A percentile compares a stretch with the other conserved stretches of the same genome.
Conservation (phyloP, 92 coral and sea anemone species). For the Siderastrea radians region DNA sequence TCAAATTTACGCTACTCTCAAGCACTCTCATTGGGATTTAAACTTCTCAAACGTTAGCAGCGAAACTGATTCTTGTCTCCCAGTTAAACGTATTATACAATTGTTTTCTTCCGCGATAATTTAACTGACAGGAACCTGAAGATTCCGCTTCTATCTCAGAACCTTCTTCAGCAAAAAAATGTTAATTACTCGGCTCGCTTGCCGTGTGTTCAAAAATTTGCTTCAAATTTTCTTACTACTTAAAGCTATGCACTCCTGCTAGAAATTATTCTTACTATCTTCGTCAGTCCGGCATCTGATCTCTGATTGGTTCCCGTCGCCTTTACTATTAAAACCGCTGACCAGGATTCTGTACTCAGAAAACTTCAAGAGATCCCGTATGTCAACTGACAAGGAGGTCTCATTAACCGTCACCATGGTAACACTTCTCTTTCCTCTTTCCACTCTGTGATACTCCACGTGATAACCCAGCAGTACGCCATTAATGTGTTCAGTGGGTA, state of each 20-base stretch:
- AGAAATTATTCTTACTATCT: constrained; percentile 40
- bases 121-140: too few species aligned
- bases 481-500: constrained; percentile 47
- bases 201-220: too few species aligned
- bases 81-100: too few species aligned
- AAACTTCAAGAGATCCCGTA: constrained; percentile 37
- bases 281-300: constrained; percentile 58
- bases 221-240: too few species aligned
- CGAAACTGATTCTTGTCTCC: too few species aligned
- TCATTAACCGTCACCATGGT: constrained; percentile 1
- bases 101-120: too few species aligned
- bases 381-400: background rate
- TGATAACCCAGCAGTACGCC: constrained; percentile 73
- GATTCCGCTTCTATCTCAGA: background rate
- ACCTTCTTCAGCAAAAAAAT: background rate
- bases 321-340: constrained; percentile 50
- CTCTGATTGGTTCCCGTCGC: constrained; percentile 59
- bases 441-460: constrained; percentile 61
- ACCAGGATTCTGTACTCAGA: constrained; percentile 53
- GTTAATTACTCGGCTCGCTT: background rate
- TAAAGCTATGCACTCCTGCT: too few species aligned
- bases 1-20: too few species aligned
- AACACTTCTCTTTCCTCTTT: constrained; percentile 22
- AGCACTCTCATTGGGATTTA: too few species aligned
- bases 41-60: too few species aligned